Percentiles rank a stretch among this genome's conserved stretches.
Evolutionary conservation across 1,140 invertebrate genomes (phyloP).

Genomic region (Drosophila tsacasi): DNA sequence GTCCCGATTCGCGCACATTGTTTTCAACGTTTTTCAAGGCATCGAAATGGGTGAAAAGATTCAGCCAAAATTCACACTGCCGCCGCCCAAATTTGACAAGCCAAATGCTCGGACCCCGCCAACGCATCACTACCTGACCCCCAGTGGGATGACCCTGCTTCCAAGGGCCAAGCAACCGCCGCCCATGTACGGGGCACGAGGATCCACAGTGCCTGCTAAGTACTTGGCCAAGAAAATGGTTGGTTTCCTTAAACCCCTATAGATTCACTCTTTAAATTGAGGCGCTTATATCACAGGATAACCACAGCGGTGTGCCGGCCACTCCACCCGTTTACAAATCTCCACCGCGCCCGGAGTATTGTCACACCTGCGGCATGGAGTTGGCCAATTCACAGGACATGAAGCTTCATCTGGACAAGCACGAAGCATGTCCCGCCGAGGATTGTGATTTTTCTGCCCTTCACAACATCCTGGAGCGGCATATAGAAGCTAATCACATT

Average conservation of each 20-base stretch:
- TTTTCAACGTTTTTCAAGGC: conserved; percentile 19
- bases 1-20: conserved; percentile 44
- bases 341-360: conserved; percentile 85
- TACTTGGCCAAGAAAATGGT: conserved; percentile 46
- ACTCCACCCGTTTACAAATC: conserved; percentile 39
- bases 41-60: conserved; percentile 52
- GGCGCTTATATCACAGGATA: not conserved
- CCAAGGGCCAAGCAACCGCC: conserved; percentile 80
- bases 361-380: conserved; percentile 91
- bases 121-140: conserved; percentile 70
- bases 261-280: not conserved
- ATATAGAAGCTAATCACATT: conserved; percentile 92
- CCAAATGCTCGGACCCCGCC: conserved; percentile 19
- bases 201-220: conserved; percentile 78
- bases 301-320: not conserved
- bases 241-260: not conserved
- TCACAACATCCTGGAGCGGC: conserved; percentile 91
- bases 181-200: conserved; percentile 84
- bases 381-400: conserved; percentile 88
- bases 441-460: conserved; percentile 93
- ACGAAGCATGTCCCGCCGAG: conserved; percentile 91
- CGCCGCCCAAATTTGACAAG: conserved; percentile 72
- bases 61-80: conserved; percentile 63
- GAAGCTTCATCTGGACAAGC: conserved; percentile 88
- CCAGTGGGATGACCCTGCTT: conserved; percentile 78